Conservation (phyloP, 2,888 invertebrate species). For the Merodon equestris region DNA sequence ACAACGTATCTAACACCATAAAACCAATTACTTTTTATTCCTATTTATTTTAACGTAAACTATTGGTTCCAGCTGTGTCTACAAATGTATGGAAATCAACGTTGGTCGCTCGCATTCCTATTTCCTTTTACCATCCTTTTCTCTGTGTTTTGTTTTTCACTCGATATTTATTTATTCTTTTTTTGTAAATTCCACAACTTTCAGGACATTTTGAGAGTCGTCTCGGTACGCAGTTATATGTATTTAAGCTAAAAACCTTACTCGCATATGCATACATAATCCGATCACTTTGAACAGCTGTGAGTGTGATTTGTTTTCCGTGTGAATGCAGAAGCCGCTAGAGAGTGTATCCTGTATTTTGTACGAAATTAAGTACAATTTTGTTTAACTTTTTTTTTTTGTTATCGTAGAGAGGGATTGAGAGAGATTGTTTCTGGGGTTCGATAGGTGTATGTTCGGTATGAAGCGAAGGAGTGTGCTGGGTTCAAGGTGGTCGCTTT, state of each 20-base stretch:
- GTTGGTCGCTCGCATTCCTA: conserved; percentile 53
- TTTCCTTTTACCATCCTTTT: neutral
- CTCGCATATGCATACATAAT: neutral
- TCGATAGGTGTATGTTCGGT: conserved; percentile 47
- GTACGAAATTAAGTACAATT: conserved; percentile 52
- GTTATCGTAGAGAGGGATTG: conserved; percentile 6
- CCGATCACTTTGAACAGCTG: conserved; percentile 69
- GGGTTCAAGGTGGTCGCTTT: conserved; percentile 71
- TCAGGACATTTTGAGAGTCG: conserved; percentile 46
- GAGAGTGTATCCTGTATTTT: conserved; percentile 22
- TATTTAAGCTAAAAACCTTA: conserved; percentile 12
- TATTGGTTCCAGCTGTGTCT: conserved; percentile 61
- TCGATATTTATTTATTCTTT: conserved; percentile 16
- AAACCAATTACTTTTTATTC: conserved; percentile 31
- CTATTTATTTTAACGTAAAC: conserved; percentile 65
- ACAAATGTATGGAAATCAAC: conserved; percentile 50
- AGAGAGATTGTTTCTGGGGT: conserved; percentile 30
- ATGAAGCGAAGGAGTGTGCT: conserved; percentile 20
- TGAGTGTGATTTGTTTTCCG: conserved; percentile 19
- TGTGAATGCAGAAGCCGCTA: conserved; percentile 41
- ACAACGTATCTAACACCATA: conserved; percentile 49
- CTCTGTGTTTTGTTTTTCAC: neutral
- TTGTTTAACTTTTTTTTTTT: conserved; percentile 8
- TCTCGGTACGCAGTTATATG: conserved; percentile 31
- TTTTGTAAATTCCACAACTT: conserved; percentile 37